Evolutionary conservation across 2,888 invertebrate genomes (phyloP).

Genomic region (Lobophora halterata): DNA sequence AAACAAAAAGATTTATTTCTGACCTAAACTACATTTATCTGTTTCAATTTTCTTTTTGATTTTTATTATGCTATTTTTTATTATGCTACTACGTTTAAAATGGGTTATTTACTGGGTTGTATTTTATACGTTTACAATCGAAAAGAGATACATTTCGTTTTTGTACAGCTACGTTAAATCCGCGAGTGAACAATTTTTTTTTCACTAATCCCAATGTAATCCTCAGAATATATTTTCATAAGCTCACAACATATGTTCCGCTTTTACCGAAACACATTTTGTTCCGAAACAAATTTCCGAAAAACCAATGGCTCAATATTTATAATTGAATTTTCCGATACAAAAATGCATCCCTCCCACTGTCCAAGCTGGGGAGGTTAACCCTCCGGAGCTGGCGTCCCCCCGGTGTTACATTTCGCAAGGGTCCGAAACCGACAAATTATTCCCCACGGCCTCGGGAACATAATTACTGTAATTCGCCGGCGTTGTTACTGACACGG

Average conservation of each 20-base stretch:
- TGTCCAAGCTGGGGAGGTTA: slow-evolving; percentile 11
- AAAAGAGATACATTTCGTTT: too few relatives aligned
- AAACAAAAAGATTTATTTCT: too few relatives aligned
- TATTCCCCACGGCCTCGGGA: slow-evolving; percentile 56
- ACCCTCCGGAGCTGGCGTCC: slow-evolving; percentile 8
- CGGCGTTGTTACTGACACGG: slow-evolving; percentile 50
- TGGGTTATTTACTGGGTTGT: too few relatives aligned
- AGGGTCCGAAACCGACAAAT: slow-evolving; percentile 57
- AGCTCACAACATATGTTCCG: slow-evolving; percentile 15
- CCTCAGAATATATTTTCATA: slow-evolving; percentile 10
- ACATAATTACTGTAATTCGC: slow-evolving; percentile 71
- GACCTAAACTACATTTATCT: too few relatives aligned
- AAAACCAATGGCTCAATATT: slow-evolving; percentile 22
- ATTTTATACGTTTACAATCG: too few relatives aligned
- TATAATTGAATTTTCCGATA: slow-evolving; percentile 30
- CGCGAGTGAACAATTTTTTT: slow-evolving; percentile 13
- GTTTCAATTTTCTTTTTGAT: too few relatives aligned
- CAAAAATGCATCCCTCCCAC: slow-evolving; percentile 41
- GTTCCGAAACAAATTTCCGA: slow-evolving; percentile 6
- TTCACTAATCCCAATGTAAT: slow-evolving; percentile 15
- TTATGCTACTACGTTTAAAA: too few relatives aligned
- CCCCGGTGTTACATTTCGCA: slow-evolving; percentile 54
- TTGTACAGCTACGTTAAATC: too few relatives aligned
- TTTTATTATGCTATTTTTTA: too few relatives aligned
- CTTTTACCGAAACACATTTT: slow-evolving; percentile 8